Percentiles rank a stretch among this genome's conserved stretches.
Evolutionary conservation across 2,113 vertebrate genomes (phyloP).

Genomic region (Corythoichthys intestinalis): DNA sequence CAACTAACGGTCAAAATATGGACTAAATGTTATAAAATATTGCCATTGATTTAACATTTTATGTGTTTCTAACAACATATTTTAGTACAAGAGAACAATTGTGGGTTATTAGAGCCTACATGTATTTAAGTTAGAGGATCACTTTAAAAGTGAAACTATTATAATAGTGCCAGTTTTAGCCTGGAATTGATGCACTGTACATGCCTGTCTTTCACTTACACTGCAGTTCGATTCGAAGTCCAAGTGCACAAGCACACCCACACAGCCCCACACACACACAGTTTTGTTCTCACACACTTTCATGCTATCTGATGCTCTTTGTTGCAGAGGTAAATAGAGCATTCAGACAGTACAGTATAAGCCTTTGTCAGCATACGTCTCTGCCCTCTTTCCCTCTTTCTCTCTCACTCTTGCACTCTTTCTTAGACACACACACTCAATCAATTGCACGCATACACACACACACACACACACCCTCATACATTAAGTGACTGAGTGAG

Average conservation of each 20-base stretch:
- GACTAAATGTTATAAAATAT: too few species aligned
- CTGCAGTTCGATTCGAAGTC: slow-evolving; percentile 16
- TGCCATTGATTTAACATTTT: too few species aligned
- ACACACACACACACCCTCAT: not conserved
- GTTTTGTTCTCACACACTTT: not conserved
- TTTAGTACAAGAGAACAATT: too few species aligned
- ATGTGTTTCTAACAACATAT: too few species aligned
- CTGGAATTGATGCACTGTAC: slow-evolving; percentile 16
- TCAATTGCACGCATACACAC: not conserved
- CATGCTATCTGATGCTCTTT: slow-evolving; percentile 38
- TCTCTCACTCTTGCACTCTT: not conserved
- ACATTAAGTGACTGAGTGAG: slow-evolving; percentile 23
- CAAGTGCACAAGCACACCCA: slow-evolving; percentile 5
- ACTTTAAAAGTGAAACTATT: too few species aligned
- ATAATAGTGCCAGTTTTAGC: too few species aligned
- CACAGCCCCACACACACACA: slow-evolving; percentile 10
- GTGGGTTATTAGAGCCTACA: too few species aligned
- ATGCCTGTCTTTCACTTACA: slow-evolving; percentile 26
- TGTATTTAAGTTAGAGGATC: too few species aligned
- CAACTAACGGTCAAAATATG: too few species aligned
- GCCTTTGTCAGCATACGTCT: slow-evolving; percentile 2
- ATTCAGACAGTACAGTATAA: slow-evolving; percentile 4
- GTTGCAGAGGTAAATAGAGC: slow-evolving; percentile 1
- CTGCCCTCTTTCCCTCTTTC: not conserved
- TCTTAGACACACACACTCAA: not conserved